Percentiles rank a stretch among this genome's conserved stretches.
These are phyloP conservation scores for Acridotheres tristis DNA, from an alignment of 2,797 vertebrate genomes.

Conservation along the genomic window DNA sequence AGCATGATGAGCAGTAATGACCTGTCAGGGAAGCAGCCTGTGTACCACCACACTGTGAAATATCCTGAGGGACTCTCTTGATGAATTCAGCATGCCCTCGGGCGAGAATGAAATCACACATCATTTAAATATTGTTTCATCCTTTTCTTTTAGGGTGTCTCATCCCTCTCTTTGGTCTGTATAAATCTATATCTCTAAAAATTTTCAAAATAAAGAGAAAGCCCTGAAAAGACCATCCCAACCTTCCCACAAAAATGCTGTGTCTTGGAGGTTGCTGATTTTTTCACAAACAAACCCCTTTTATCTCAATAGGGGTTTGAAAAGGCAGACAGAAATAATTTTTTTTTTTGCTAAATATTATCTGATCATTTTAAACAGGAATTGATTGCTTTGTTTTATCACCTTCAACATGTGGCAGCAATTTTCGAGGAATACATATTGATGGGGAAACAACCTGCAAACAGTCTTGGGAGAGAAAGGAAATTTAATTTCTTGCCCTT, in stretches of 20 bases:
- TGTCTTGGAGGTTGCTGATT: constrained; percentile 22
- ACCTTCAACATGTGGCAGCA: neutral
- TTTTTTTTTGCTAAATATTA: neutral
- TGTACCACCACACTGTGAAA: constrained; percentile 76
- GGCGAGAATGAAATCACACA: constrained; percentile 72
- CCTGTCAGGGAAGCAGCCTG: constrained; percentile 83
- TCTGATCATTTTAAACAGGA: constrained; percentile 42
- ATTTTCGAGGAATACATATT: neutral
- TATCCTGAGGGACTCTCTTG: constrained; percentile 83
- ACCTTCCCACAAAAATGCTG: neutral
- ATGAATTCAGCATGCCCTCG: constrained; percentile 78
- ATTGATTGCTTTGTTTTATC: constrained; percentile 30
- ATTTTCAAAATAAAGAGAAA: constrained; percentile 42
- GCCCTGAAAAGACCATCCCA: neutral
- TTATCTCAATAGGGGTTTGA: neutral
- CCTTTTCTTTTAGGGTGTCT: constrained; percentile 11
- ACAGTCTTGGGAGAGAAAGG: neutral
- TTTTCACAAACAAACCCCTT: neutral
- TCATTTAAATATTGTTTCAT: constrained; percentile 78
- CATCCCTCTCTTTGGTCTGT: constrained; percentile 36
- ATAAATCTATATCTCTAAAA: constrained; percentile 49
- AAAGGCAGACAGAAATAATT: neutral
- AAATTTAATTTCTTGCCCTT: neutral
- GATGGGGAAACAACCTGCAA: neutral
- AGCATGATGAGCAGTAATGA: constrained; percentile 85